A percentile compares a stretch with the other conserved stretches of the same genome.
Evolutionary conservation across 2,888 invertebrate genomes (phyloP).

Genomic region (Polydesmus complanatus): DNA sequence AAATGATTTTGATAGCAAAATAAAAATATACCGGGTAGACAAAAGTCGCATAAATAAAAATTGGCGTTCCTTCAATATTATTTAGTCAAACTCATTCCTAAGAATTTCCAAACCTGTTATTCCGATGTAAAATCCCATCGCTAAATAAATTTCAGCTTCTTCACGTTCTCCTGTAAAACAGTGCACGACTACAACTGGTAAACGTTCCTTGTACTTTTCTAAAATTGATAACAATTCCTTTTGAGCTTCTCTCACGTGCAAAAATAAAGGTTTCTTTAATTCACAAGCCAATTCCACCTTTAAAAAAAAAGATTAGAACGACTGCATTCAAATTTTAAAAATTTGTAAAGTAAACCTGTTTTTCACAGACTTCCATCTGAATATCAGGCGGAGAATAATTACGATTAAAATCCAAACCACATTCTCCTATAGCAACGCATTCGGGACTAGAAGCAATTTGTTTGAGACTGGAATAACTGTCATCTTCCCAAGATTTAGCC

Average conservation of each 20-base stretch:
- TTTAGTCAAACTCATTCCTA: no score
- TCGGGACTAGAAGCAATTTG: constrained; percentile 64
- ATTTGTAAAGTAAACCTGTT: constrained; percentile 33
- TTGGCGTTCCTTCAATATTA: no score
- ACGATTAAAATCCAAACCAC: constrained; percentile 84
- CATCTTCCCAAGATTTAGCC: constrained; percentile 70
- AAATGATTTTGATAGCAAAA: no score
- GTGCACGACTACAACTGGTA: constrained; percentile 76
- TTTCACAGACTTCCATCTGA: constrained; percentile 72
- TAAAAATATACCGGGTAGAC: no score
- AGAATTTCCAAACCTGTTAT: constrained; percentile 56
- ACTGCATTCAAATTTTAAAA: not conserved
- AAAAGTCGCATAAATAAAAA: no score
- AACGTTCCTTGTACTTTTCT: constrained; percentile 37
- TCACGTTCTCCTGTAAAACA: constrained; percentile 80
- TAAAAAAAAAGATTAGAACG: not conserved
- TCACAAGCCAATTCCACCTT: constrained; percentile 73
- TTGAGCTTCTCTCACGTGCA: constrained; percentile 86
- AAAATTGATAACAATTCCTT: constrained; percentile 65
- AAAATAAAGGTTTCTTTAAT: constrained; percentile 69
- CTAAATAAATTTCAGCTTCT: constrained; percentile 67
- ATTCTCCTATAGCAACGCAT: constrained; percentile 87
- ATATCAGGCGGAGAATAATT: constrained; percentile 82
- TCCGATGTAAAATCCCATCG: constrained; percentile 73
- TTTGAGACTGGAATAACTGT: constrained; percentile 46